Percentiles rank a stretch among this genome's conserved stretches.
These are phyloP conservation scores for Selene dorsalis DNA, from an alignment of 2,797 vertebrate species.

Conservation along the genomic window DNA sequence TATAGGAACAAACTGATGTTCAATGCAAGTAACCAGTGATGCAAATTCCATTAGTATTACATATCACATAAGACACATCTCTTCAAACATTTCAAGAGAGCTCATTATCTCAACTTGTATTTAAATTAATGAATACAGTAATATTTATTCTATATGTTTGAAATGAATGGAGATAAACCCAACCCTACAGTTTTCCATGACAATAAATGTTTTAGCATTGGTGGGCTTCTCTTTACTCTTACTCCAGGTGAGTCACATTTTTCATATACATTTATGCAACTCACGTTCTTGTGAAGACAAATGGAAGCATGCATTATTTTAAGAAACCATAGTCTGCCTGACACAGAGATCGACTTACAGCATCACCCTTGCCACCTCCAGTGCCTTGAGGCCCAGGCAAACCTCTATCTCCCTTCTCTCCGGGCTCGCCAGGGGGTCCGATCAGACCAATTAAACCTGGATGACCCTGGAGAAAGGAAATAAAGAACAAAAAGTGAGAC, in stretches of 20 bases:
- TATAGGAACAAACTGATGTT: background rate
- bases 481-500: background rate
- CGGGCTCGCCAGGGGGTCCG: conserved; percentile 85
- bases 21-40: too few species aligned
- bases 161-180: background rate
- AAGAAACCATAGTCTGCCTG: background rate
- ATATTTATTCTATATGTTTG: background rate
- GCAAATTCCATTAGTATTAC: too few species aligned
- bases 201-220: background rate
- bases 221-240: background rate
- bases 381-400: conserved; percentile 93
- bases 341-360: conserved; percentile 83
- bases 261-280: conserved; percentile 16
- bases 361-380: conserved; percentile 92
- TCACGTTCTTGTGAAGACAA: conserved; percentile 5
- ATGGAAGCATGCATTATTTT: background rate
- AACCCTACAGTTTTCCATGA: background rate
- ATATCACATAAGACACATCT: background rate
- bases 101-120: background rate
- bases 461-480: conserved; percentile 79
- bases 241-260: conserved; percentile 1
- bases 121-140: background rate
- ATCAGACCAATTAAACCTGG: conserved; percentile 89
- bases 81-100: background rate
- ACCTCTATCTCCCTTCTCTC: conserved; percentile 93